Evolutionary conservation across 2,113 vertebrate species (phyloP).

Genomic region (Falcunculus frontatus): DNA sequence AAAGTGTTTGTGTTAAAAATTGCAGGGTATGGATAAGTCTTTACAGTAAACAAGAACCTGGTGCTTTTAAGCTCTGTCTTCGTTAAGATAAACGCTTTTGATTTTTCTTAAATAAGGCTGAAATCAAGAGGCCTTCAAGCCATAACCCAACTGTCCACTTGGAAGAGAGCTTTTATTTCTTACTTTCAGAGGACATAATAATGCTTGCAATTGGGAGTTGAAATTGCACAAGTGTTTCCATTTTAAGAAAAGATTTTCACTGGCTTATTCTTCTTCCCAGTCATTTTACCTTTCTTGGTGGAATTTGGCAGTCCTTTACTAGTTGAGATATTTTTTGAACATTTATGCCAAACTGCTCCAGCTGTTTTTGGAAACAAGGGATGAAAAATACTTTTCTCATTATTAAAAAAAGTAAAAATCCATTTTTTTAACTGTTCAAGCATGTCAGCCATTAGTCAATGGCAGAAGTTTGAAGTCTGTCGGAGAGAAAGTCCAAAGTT

Average conservation of each 20-base stretch:
- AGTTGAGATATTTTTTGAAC: not conserved
- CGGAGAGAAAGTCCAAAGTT: not conserved
- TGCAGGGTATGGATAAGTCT: not conserved
- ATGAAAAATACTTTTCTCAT: constrained; percentile 3
- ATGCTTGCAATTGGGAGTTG: not conserved
- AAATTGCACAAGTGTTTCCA: constrained; percentile 38
- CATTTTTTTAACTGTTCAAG: not conserved
- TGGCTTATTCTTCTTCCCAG: not conserved
- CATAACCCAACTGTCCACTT: not conserved
- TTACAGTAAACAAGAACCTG: not conserved
- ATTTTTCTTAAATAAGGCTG: not conserved
- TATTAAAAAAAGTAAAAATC: not conserved
- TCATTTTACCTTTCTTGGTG: constrained; percentile 4
- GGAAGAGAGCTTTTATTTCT: constrained; percentile 8
- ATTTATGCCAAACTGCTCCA: not conserved
- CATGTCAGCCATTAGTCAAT: not conserved
- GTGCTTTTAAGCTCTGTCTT: not conserved
- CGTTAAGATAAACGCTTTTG: not conserved
- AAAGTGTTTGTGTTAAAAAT: not conserved
- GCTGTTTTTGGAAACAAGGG: not conserved
- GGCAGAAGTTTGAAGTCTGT: not conserved
- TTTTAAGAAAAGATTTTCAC: constrained; percentile 42
- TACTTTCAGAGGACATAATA: not conserved
- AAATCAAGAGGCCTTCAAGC: not conserved
- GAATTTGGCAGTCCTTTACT: constrained; percentile 9